phyloP scores from a whole-genome alignment of 2,113 vertebrate species.

The Alaudala cheleensis region DNA sequence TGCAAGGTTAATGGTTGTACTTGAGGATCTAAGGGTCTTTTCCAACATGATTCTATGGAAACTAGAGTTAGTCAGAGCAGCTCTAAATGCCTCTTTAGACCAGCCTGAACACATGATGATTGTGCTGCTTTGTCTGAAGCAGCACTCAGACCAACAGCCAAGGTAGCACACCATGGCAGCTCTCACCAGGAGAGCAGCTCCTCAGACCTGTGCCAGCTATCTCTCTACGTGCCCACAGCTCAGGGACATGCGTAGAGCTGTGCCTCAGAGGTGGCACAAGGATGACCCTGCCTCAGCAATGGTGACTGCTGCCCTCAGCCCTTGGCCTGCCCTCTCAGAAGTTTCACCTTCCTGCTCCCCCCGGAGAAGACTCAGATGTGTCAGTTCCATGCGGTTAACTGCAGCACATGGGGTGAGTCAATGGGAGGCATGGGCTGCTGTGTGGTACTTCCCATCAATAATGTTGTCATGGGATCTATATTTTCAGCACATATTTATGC shows the following conservation, averaged over 20 bases:
- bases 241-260: fast-evolving
- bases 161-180: fast-evolving
- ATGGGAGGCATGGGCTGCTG: fast-evolving
- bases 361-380: neutral
- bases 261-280: neutral
- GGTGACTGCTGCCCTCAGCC: neutral
- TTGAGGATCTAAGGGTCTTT: neutral
- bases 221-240: fast-evolving
- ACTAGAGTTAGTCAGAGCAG: neutral
- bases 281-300: fast-evolving
- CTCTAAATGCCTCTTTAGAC: neutral
- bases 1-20: neutral
- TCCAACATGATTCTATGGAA: neutral
- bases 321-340: neutral
- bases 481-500: neutral
- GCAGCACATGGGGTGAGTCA: neutral
- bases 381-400: neutral
- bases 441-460: neutral
- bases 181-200: neutral
- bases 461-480: neutral
- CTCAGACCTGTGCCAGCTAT: neutral
- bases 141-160: fast-evolving
- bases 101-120: neutral
- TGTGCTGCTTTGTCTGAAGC: neutral
- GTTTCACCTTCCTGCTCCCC: neutral